Percentiles rank a stretch among this genome's conserved stretches.
Conservation (phyloP, 2,797 vertebrate genomes). For the Cyprinodon diabolis region DNA sequence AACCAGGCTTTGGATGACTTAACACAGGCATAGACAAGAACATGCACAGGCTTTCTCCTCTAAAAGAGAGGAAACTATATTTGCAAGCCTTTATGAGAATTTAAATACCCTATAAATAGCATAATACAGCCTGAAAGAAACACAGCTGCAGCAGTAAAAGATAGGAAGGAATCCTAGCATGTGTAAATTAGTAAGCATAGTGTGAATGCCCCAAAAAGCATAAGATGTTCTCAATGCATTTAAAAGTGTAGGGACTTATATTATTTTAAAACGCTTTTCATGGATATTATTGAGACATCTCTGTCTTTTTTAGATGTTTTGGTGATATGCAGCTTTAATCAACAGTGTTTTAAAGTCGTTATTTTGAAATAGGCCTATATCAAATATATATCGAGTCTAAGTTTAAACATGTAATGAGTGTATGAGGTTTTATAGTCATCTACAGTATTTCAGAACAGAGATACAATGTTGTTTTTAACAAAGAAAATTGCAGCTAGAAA, state of each 20-base stretch:
- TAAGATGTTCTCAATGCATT: not conserved
- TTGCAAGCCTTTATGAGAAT: conserved; percentile 1
- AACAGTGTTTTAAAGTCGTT: not conserved
- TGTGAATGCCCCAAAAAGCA: not conserved
- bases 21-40: not conserved
- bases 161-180: not conserved
- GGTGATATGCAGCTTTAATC: not conserved
- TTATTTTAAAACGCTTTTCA: not conserved
- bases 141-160: not conserved
- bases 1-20: not conserved
- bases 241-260: not conserved
- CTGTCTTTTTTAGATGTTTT: not conserved
- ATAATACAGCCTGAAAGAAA: conserved; percentile 6
- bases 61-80: not conserved
- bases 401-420: not conserved
- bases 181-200: not conserved
- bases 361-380: too few relatives aligned
- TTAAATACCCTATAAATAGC: conserved; percentile 5
- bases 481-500: not conserved
- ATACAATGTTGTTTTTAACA: not conserved
- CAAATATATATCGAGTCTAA: too few relatives aligned
- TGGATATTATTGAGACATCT: not conserved
- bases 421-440: not conserved
- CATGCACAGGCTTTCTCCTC: not conserved
- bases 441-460: not conserved